These are phyloP conservation scores for Lagopus muta DNA, from an alignment of 2,113 vertebrate genomes.

Conservation along the genomic window DNA sequence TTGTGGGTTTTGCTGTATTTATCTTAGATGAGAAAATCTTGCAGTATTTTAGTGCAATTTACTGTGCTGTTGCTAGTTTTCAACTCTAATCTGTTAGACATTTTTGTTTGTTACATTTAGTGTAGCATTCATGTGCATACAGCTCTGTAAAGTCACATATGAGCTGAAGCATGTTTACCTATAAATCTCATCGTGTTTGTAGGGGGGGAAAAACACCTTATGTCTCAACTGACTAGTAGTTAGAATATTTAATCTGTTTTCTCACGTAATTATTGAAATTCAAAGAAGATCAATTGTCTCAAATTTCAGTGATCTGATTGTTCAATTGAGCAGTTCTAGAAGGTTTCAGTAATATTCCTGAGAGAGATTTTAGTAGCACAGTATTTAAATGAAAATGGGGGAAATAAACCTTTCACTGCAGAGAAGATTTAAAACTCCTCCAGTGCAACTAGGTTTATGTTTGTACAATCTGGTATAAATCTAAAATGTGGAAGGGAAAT, in stretches of 20 bases:
- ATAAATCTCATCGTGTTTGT: not conserved
- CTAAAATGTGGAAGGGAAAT: not conserved
- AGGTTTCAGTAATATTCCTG: not conserved
- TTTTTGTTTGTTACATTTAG: not conserved
- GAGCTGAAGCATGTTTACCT: not conserved
- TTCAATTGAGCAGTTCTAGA: not conserved
- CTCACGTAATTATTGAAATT: not conserved
- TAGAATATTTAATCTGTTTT: not conserved
- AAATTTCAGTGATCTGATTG: conserved; percentile 1
- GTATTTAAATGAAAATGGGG: not conserved
- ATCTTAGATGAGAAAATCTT: not conserved
- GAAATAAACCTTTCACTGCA: not conserved
- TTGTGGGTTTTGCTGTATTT: not conserved
- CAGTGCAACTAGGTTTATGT: not conserved
- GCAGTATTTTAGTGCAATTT: not conserved
- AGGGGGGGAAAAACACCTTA: not conserved
- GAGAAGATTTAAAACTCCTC: not conserved
- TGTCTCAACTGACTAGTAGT: not conserved
- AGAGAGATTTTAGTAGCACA: not conserved
- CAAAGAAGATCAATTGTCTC: not conserved
- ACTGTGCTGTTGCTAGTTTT: not conserved
- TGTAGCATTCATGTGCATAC: not conserved
- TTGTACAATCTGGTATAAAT: not conserved
- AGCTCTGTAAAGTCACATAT: not conserved
- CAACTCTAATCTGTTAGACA: not conserved